Conservation (phyloP, 1,140 invertebrate species). For the Leptinotarsa lineolata region DNA sequence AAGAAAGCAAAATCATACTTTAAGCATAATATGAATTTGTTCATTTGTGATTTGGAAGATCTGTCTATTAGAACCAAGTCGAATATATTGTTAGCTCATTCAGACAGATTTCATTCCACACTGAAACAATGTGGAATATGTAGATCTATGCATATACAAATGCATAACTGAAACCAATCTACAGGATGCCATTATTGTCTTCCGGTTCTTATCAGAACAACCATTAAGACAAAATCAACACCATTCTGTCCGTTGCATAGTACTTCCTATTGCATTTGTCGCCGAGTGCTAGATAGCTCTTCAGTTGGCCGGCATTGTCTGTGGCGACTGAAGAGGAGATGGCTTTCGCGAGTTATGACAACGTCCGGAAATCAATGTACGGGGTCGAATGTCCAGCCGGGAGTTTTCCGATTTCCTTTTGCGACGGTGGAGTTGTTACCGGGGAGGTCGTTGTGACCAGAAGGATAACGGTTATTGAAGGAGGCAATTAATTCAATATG, state of each 20-base stretch:
- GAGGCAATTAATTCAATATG: no score
- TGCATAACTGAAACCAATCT: no score
- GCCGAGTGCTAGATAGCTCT: neutral
- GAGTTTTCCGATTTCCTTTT: neutral
- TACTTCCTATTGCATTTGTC: neutral
- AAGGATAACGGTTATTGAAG: no score
- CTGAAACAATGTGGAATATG: no score
- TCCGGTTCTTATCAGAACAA: neutral
- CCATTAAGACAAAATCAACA: constrained; percentile 1
- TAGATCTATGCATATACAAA: no score
- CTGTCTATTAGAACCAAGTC: no score
- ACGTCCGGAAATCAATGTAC: neutral
- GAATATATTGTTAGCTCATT: no score
- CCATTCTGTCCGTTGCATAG: neutral
- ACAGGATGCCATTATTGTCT: no score
- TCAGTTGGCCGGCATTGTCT: neutral
- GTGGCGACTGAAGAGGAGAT: neutral
- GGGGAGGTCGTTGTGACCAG: neutral
- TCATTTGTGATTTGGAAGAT: no score
- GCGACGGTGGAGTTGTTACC: neutral
- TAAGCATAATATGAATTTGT: no score
- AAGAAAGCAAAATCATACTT: no score
- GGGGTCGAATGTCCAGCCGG: neutral
- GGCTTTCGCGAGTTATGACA: neutral
- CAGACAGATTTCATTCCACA: no score